Percentiles rank a stretch among this genome's conserved stretches.
These are phyloP conservation scores for Octodon degus DNA, from an alignment of 2,113 vertebrate species.

Conservation along the genomic window DNA sequence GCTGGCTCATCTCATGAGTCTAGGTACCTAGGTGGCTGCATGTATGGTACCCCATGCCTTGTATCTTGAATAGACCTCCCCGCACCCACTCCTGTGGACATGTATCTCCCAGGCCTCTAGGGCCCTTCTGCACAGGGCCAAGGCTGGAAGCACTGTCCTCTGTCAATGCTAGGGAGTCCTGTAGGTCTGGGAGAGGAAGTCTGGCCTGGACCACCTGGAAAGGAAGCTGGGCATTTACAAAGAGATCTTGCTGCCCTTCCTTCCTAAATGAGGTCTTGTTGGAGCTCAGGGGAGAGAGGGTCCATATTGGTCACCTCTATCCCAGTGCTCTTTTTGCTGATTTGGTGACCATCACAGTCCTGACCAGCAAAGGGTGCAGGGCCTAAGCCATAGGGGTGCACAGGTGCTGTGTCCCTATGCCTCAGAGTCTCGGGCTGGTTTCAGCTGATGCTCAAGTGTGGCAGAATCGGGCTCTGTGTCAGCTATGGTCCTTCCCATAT, in stretches of 20 bases:
- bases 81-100: fast-evolving
- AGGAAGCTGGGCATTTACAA: background rate
- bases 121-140: background rate
- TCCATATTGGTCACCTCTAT: background rate
- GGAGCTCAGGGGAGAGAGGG: too few species aligned
- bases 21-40: background rate
- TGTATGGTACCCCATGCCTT: background rate
- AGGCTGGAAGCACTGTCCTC: background rate
- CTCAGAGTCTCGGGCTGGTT: background rate
- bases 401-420: background rate
- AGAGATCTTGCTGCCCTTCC: too few species aligned
- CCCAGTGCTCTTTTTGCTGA: background rate
- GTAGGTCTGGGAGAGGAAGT: background rate
- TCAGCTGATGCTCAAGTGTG: background rate
- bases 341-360: background rate
- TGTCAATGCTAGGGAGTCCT: background rate
- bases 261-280: background rate
- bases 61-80: background rate
- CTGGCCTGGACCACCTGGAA: background rate
- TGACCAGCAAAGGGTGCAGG: background rate
- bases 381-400: background rate
- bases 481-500: background rate
- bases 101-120: background rate
- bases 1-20: background rate
- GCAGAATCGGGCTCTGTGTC: background rate